Evolutionary conservation across 92 coral and sea anemone species (phyloP), one percentile per base, ranked within the genome.

Genomic region (Plumapathes pennacea): DNA sequence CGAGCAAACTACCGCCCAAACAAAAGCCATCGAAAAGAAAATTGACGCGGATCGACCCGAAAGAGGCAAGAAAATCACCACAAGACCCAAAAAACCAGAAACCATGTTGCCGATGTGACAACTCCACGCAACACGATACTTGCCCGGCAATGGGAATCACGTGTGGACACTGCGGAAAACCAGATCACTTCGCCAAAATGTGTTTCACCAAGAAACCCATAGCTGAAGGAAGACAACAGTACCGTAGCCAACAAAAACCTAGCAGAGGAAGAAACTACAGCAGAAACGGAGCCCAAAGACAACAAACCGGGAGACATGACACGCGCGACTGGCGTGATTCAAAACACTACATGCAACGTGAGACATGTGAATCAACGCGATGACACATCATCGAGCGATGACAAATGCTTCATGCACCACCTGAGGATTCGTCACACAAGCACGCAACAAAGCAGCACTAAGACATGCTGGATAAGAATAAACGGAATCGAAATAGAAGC

Each of bases 171-270:
- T 67, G 71, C 37, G 71, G 71, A 10, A 59, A 69, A 50, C 31
- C 72, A 21, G 54, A 78, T 61, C 67, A 61, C 74, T 69, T 22
- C 67, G 62, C 78, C 17, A 51, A 46, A 44, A 67, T 67, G 84
- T 68, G 77, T 28, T 30, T 51, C n/a, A n/a, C n/a, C n/a, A n/a
- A n/a, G n/a, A n/a, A n/a, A n/a, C n/a, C n/a, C n/a, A n/a, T n/a
- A n/a, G n/a, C n/a, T n/a, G n/a, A n/a, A n/a, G n/a, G n/a, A n/a
- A n/a, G n/a, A n/a, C n/a, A n/a, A n/a, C 69, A 25, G 65, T 2
- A 75, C 36, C 46, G 42, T 38, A 1, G 52, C 39, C 31, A n/a
- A 23, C 18, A 38, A 60, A 46, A 0, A 68, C 40, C 50, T 21
- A 34, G 24, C 45, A 54, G 49, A 42, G 15, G 37, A 42, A n/a